These are phyloP conservation scores for Erpobdella octoculata DNA, from an alignment of 2,888 invertebrate genomes.

Conservation along the genomic window DNA sequence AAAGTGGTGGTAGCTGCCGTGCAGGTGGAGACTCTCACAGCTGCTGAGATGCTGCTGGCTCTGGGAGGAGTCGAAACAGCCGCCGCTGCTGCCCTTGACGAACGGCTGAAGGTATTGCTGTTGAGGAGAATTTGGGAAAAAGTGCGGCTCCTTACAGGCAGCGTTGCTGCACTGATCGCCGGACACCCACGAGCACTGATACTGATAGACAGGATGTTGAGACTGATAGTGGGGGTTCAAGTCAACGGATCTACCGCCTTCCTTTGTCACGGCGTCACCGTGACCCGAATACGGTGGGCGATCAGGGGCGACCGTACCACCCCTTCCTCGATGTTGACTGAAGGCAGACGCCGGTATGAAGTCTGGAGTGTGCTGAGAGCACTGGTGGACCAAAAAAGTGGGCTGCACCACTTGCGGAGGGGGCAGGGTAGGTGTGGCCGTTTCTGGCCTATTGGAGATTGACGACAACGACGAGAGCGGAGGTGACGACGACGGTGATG, in stretches of 20 bases:
- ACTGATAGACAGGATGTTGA: no score
- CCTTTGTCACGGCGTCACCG: not conserved
- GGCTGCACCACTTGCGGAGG: not conserved
- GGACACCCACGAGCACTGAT: no score
- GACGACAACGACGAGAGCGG: not conserved
- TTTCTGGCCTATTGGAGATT: no score
- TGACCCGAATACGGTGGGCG: not conserved
- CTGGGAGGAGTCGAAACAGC: no score
- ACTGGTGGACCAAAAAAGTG: not conserved
- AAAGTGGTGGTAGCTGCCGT: not conserved
- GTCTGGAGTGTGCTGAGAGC: conserved; percentile 16
- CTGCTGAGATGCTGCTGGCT: not conserved
- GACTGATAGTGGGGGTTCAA: not conserved
- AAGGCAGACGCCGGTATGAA: conserved; percentile 19
- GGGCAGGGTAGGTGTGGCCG: not conserved
- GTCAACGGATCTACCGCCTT: not conserved
- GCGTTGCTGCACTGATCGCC: no score
- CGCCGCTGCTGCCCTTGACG: not conserved
- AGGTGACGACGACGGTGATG: not conserved
- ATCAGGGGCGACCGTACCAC: no score
- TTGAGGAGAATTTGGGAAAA: not conserved
- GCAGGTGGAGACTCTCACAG: conserved; percentile 4
- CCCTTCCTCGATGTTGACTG: no score
- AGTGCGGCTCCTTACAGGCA: not conserved
- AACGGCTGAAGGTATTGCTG: not conserved